Conservation (phyloP, 2,113 vertebrate species). For the Daboia siamensis region DNA sequence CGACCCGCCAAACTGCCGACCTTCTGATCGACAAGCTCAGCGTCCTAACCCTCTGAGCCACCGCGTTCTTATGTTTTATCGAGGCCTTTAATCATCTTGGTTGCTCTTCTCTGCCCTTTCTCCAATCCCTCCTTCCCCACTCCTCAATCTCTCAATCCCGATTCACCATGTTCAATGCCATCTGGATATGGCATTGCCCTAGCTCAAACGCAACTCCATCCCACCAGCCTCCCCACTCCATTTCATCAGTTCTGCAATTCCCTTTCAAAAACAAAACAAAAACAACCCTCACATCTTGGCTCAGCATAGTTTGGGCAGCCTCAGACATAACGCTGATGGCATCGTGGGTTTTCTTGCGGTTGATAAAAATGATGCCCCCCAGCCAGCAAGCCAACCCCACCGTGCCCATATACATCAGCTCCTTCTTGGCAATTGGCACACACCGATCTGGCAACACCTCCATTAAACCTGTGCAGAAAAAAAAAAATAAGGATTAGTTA, state of each 20-base stretch:
- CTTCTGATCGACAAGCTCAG: no score
- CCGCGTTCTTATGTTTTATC: background rate
- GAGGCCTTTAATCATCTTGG: background rate
- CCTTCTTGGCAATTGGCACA: slow-evolving; percentile 73
- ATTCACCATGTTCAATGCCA: background rate
- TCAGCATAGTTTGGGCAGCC: slow-evolving; percentile 70
- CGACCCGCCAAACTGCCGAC: no score
- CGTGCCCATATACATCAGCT: slow-evolving; percentile 74
- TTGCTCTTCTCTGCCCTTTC: background rate
- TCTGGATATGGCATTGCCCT: background rate
- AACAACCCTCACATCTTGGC: slow-evolving; percentile 65
- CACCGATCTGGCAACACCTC: slow-evolving; percentile 72
- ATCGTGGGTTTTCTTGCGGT: slow-evolving; percentile 70
- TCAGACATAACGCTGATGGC: slow-evolving; percentile 73
- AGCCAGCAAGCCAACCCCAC: slow-evolving; percentile 74
- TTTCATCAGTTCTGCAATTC: no score
- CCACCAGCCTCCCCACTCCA: background rate
- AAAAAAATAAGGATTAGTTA: background rate
- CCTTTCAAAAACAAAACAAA: background rate
- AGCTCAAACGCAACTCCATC: background rate
- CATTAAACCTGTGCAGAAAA: slow-evolving; percentile 66
- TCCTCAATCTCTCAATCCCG: background rate
- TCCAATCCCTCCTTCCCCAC: background rate
- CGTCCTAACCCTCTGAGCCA: no score
- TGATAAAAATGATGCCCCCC: slow-evolving; percentile 76